Base-by-base conservation (phyloP, 23 tunicate genomes). In the Trididemnum nubilum region DNA sequence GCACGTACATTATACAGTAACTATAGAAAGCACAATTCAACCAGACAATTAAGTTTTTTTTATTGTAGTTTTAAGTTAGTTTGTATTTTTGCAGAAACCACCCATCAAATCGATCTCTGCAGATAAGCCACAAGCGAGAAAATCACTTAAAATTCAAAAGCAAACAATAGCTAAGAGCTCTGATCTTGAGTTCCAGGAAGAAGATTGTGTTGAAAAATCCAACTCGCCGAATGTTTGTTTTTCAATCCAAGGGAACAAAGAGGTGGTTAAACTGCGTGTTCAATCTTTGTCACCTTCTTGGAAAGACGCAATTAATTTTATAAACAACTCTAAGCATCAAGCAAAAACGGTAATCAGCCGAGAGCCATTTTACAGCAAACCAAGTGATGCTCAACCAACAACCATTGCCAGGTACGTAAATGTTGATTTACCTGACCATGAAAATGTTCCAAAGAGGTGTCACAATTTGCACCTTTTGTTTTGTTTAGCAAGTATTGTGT, bases 361-460 rank as follows among this genome's bases (percentile, higher is more conserved):
- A 26, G 82, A 72, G 3, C 96, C 96, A 0, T 90, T 80, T 73
- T 90, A 85, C 71, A 60, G 96, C 66, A 76, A 90, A 34, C 36
- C 85, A 50, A 51, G 26, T n/a, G 96, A 90, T 51, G 86, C 54
- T 2, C 89, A 84, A 49, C 37, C 88, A 25, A 44, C 15, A 15
- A 15, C 54, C 15, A 15, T 15, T 44, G 9, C 54, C 54, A 44
- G 15, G 54, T 44, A 44, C 9, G 54, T 7, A 44, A 7, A 44
- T 15, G 54, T 44, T 44, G 9, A n/a, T n/a, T n/a, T n/a, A n/a
- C n/a, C n/a, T n/a, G n/a, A n/a, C n/a, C n/a, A n/a, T n/a, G n/a
- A n/a, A n/a, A n/a, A n/a, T n/a, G n/a, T n/a, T n/a, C n/a, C n/a
- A n/a, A n/a, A n/a, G n/a, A n/a, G n/a, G n/a, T n/a, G n/a, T n/a